Base-by-base conservation (phyloP, 2,113 vertebrate genomes). In the Perccottus glenii region DNA sequence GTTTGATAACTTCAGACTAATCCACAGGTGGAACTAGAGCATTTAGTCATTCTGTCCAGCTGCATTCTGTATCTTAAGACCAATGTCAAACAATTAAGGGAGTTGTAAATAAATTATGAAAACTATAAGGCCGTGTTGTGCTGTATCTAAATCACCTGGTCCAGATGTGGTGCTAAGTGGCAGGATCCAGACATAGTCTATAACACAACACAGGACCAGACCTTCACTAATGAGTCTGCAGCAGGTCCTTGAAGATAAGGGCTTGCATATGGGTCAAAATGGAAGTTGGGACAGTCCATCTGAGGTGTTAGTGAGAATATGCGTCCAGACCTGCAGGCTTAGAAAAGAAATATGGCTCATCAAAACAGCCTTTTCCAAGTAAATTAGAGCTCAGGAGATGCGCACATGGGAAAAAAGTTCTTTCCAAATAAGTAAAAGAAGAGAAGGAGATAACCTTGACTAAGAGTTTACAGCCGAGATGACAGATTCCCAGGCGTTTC, bases 381-480 rank as follows among this genome's bases (percentile, higher is more conserved):
- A 67, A 56, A 61, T 83, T 64, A 82, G 33, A 36, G 12, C 12
- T 7, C 9, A 5, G 27, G 45, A 67, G 33, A n/a, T 52, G 36
- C 9, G 46, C 5, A 19, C 14, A 51, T 15, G 40, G 27, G n/a
- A 70, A 19, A 12, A 27, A 70, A 27, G 56, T 12, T 56, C 64
- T 60, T 74, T 75, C 51, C 73, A 51, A 84, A 83, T 75, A 86
- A 83, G 70, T 69, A 66, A 76, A n/a, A 45, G 15, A 48, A 27
- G n/a, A 70, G 40, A 43, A 50, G 48, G 48, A 66, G 7, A 16
- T 4, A 70, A 58, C 66, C 12, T 47, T 60, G 67, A 72, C 70
- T 40, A 59, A 35, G 61, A 59, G 62, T 42, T 42, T 51, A 67
- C 32, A 74, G 32, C 45, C 52, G 38, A 67, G 43, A 9, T 66